A percentile compares a stretch with the other conserved stretches of the same genome.
phyloP scores from a whole-genome alignment of 1,140 invertebrate genomes.

The Drosophila tristis region DNA sequence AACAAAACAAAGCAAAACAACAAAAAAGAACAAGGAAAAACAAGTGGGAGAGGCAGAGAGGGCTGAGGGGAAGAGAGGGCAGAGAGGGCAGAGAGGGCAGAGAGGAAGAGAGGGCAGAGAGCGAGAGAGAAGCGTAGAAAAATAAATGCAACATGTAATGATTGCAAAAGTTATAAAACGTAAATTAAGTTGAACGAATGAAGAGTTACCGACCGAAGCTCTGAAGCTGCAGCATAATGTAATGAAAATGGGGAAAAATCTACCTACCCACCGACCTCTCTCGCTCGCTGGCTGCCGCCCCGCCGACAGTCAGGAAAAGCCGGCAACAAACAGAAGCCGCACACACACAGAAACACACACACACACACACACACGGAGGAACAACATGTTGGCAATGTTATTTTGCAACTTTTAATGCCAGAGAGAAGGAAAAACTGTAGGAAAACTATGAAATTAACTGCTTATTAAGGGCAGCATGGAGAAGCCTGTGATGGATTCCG shows the following conservation, averaged over 20 bases:
- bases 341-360: conserved; percentile 1
- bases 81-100: not conserved
- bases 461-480: conserved; percentile 66
- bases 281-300: not conserved
- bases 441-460: conserved; percentile 79
- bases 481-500: conserved; percentile 27
- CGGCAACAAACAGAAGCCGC: conserved; percentile 25
- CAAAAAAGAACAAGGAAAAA: conserved; percentile 38
- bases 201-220: conserved; percentile 61
- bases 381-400: conserved; percentile 67
- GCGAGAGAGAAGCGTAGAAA: conserved; percentile 13
- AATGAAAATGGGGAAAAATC: conserved; percentile 61
- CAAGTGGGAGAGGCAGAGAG: conserved; percentile 4
- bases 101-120: too few relatives aligned
- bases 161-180: conserved; percentile 81
- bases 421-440: conserved; percentile 24
- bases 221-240: conserved; percentile 48
- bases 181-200: conserved; percentile 80
- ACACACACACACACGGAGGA: not conserved
- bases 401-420: conserved; percentile 52
- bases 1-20: conserved; percentile 8
- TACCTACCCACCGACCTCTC: too few relatives aligned
- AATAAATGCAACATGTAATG: conserved; percentile 80
- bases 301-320: not conserved
- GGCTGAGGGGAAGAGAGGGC: not conserved